Percentiles rank a stretch among this genome's conserved stretches.
phyloP scores from a whole-genome alignment of 2,113 vertebrate genomes.

The Canis aureus region DNA sequence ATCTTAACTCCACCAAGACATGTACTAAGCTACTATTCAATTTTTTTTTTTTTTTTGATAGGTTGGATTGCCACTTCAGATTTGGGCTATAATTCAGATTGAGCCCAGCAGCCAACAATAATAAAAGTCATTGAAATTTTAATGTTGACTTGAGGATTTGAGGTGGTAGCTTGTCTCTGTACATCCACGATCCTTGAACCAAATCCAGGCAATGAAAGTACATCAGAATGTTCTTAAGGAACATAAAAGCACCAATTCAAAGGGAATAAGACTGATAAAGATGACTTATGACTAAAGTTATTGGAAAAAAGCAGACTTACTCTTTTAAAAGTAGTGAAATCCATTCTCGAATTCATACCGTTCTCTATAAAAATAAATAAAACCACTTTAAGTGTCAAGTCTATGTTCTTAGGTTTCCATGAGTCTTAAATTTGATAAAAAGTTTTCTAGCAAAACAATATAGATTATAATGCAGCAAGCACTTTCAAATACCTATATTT shows the following conservation, averaged over 20 bases:
- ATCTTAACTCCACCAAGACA: not conserved
- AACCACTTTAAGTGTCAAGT: not conserved
- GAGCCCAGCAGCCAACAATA: not conserved
- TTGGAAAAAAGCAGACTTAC: not conserved
- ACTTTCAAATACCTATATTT: not conserved
- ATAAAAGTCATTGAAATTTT: not conserved
- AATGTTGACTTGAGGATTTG: not conserved
- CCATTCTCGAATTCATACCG: not conserved
- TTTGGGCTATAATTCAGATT: not conserved
- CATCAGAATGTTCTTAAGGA: not conserved
- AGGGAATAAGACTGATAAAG: not conserved
- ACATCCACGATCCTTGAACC: not conserved
- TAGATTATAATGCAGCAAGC: not conserved
- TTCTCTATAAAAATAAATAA: constrained; percentile 44
- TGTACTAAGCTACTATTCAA: not conserved
- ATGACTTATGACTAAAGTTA: constrained; percentile 2
- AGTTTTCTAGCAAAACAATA: not conserved
- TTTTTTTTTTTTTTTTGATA: not conserved
- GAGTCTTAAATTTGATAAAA: constrained; percentile 21
- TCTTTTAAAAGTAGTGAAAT: constrained; percentile 11
- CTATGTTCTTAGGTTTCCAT: not conserved
- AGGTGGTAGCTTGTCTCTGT: not conserved
- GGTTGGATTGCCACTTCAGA: not conserved
- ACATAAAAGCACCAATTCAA: not conserved
- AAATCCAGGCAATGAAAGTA: constrained; percentile 27